These are phyloP conservation scores for Trochalopteron elliotii DNA, from an alignment of 2,113 vertebrate species.

Conservation along the genomic window DNA sequence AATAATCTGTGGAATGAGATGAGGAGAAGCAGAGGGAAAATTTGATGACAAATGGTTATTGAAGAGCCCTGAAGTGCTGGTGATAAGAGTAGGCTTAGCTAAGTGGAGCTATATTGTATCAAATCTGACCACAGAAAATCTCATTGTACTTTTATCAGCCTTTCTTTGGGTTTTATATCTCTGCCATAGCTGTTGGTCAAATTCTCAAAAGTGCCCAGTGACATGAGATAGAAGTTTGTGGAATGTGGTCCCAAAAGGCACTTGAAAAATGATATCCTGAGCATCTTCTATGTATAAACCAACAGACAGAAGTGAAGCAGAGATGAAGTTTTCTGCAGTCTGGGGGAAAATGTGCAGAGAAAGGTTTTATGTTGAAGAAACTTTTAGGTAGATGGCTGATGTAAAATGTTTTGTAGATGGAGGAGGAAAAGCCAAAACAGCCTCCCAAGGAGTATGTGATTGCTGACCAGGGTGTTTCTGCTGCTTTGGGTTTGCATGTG, in stretches of 20 bases:
- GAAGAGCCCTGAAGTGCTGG: constrained; percentile 49
- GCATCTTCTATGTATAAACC: neutral
- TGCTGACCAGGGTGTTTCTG: neutral
- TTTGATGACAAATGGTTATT: constrained; percentile 61
- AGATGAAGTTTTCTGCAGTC: neutral
- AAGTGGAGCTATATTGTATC: neutral
- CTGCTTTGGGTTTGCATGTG: neutral
- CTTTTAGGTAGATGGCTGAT: neutral
- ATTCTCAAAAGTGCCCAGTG: constrained; percentile 10
- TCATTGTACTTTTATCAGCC: constrained; percentile 43
- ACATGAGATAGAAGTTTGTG: neutral
- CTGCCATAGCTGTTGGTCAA: constrained; percentile 16
- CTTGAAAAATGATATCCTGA: constrained; percentile 5
- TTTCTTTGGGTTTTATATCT: constrained; percentile 22
- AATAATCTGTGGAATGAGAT: constrained; percentile 47
- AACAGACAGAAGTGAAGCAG: neutral
- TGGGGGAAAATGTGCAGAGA: neutral
- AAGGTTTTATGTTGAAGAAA: neutral
- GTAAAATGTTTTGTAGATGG: neutral
- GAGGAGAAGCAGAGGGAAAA: constrained; percentile 44
- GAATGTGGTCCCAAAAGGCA: neutral
- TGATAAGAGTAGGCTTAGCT: constrained; percentile 46
- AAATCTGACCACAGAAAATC: constrained; percentile 18
- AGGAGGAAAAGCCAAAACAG: neutral
- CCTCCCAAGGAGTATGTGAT: neutral